Evolutionary conservation across 53 echinoderm and acorn worm species (phyloP).

Genomic region (Henricia sp.): DNA sequence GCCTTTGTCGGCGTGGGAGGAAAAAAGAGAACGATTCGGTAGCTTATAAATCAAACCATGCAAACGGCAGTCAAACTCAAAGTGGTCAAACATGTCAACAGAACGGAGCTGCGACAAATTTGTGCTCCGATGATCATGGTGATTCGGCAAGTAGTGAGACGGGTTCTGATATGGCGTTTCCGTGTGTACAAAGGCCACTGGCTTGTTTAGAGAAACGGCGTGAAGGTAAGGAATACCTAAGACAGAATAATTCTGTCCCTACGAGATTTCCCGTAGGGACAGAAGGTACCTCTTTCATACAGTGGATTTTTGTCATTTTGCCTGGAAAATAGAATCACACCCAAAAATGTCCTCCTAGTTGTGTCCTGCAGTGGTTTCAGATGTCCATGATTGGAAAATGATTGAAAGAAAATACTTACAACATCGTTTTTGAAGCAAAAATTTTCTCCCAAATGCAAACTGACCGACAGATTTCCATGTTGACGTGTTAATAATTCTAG

Average conservation of each 20-base stretch:
- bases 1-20: slow-evolving; percentile 40
- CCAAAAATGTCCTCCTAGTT: not conserved
- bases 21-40: not conserved
- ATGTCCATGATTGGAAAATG: no score
- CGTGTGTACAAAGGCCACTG: slow-evolving; percentile 32
- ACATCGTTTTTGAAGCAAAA: no score
- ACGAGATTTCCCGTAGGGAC: not conserved
- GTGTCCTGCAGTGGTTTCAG: no score
- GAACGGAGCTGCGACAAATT: not conserved
- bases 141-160: not conserved
- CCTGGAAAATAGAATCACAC: not conserved
- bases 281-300: not conserved
- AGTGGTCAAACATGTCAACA: not conserved
- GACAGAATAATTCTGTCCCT: not conserved
- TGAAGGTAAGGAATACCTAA: not conserved
- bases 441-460: no score
- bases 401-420: no score
- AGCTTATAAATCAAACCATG: not conserved
- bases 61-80: not conserved
- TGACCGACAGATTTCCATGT: no score
- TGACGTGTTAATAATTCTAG: no score
- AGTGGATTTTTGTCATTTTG: not conserved
- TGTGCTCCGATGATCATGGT: not conserved
- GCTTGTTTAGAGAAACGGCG: slow-evolving; percentile 30
- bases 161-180: slow-evolving; percentile 38